These are phyloP conservation scores for Rhea pennata DNA, from an alignment of 2,113 vertebrate species.

Conservation along the genomic window DNA sequence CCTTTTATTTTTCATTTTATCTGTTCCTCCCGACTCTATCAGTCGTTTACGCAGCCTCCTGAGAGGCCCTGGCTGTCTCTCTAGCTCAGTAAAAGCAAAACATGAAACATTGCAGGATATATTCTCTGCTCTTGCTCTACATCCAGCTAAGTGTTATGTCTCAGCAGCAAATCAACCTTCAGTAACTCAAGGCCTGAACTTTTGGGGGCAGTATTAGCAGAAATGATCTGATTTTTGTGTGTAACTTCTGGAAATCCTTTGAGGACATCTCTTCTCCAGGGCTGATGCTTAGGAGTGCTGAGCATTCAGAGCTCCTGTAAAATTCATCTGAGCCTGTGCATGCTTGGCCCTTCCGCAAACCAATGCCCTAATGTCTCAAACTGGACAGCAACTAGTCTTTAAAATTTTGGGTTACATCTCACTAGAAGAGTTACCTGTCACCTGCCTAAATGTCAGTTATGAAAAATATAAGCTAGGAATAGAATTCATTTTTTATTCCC, in stretches of 20 bases:
- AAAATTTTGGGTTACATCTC: background rate
- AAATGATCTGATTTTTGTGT: background rate
- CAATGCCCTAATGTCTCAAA: background rate
- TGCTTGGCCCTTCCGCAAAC: background rate
- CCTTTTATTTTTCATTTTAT: background rate
- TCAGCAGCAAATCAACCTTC: background rate
- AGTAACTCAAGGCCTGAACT: background rate
- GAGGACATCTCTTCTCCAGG: background rate
- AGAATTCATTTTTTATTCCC: background rate
- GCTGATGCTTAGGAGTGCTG: background rate
- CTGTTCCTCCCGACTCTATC: background rate
- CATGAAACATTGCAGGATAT: background rate
- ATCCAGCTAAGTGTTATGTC: background rate
- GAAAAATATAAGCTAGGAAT: background rate
- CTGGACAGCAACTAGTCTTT: background rate
- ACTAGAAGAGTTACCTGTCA: background rate
- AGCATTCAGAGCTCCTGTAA: background rate
- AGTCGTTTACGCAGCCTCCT: background rate
- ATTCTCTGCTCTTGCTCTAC: too few species aligned
- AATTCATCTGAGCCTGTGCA: background rate
- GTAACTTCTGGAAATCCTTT: background rate
- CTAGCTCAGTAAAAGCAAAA: background rate
- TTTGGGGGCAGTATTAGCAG: background rate
- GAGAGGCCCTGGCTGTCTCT: background rate
- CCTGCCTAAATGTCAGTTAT: background rate